phyloP scores from a whole-genome alignment of 2,113 vertebrate genomes.

The Otolemur garnettii region DNA sequence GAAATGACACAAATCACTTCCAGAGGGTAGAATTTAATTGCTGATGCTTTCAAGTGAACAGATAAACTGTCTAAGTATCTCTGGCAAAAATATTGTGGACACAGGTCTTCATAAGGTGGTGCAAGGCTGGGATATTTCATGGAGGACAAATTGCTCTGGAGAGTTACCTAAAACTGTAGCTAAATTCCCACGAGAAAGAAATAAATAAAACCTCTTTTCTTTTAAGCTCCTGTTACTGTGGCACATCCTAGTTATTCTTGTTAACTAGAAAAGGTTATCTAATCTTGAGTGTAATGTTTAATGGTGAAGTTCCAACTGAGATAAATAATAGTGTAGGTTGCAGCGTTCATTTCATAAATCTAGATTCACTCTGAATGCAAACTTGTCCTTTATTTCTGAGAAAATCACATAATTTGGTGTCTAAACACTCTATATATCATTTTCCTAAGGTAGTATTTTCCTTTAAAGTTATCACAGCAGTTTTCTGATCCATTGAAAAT shows the following conservation, averaged over 20 bases:
- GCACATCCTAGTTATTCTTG: not conserved
- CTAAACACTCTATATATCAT: not conserved
- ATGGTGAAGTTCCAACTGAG: not conserved
- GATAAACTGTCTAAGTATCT: not conserved
- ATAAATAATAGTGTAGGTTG: not conserved
- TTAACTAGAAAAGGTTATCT: slow-evolving; percentile 10
- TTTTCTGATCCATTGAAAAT: slow-evolving; percentile 10
- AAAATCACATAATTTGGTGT: not conserved
- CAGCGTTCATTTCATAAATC: not conserved
- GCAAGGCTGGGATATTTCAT: not conserved
- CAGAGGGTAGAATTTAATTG: not conserved
- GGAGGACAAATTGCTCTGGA: not conserved
- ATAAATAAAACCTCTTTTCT: not conserved
- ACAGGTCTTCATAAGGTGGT: not conserved
- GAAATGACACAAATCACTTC: not conserved
- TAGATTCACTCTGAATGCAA: not conserved
- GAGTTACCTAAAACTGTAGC: not conserved
- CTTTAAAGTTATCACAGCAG: slow-evolving; percentile 7
- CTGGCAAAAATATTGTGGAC: not conserved
- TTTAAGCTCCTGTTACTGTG: not conserved
- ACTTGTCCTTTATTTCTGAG: not conserved
- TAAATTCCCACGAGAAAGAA: slow-evolving; percentile 37
- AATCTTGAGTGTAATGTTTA: not conserved
- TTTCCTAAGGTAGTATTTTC: not conserved
- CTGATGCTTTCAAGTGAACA: not conserved